Evolutionary conservation across 1,140 invertebrate species (phyloP).

Genomic region (Hormaphis cornu): DNA sequence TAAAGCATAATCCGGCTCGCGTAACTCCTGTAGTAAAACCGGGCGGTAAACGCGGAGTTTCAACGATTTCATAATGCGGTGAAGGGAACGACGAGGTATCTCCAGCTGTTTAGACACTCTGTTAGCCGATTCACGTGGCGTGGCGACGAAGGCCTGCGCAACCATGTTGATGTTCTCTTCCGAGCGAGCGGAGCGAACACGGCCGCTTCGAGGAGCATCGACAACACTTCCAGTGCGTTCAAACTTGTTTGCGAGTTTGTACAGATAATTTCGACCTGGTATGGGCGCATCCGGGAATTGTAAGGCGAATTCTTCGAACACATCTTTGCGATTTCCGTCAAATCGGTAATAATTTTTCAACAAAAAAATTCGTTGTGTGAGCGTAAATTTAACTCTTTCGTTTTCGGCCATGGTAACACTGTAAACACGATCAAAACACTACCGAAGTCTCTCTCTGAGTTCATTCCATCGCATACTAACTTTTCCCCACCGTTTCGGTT

Average conservation of each 20-base stretch:
- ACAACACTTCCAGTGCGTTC: not conserved
- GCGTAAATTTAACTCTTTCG: not conserved
- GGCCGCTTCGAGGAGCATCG: slow-evolving; percentile 11
- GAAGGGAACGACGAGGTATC: not conserved
- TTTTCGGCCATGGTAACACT: not conserved
- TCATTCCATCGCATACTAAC: not conserved
- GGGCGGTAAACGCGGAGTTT: not conserved
- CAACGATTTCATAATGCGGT: not conserved
- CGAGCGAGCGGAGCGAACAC: not conserved
- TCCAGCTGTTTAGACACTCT: not conserved
- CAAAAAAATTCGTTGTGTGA: not conserved
- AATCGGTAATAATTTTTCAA: not conserved
- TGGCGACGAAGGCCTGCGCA: not conserved
- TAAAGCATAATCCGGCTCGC: not conserved
- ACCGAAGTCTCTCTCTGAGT: not conserved
- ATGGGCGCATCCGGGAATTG: not conserved
- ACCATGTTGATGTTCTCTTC: slow-evolving; percentile 9
- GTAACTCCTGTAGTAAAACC: slow-evolving; percentile 11
- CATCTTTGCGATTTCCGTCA: not conserved
- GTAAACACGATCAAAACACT: too few species aligned
- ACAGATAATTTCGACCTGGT: not conserved
- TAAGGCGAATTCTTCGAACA: not conserved
- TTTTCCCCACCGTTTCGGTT: not conserved
- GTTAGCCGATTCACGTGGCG: not conserved
- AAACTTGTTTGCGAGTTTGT: not conserved